phyloP scores from a whole-genome alignment of 1,140 invertebrate species.

The Anoplophora glabripennis region DNA sequence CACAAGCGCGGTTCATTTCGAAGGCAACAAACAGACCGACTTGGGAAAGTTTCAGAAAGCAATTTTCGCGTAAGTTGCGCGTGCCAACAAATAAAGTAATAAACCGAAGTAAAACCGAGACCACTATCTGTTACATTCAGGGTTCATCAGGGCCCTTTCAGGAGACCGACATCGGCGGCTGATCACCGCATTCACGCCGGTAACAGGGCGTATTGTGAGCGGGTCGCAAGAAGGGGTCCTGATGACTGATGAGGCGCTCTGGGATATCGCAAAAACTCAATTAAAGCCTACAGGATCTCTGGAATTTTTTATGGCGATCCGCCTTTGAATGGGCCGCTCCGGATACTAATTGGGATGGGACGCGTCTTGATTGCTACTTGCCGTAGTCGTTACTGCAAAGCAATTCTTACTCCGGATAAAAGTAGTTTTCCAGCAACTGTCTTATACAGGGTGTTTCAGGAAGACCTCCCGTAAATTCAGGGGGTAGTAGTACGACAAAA shows the following conservation, averaged over 20 bases:
- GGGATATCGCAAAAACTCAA: constrained; percentile 33
- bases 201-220: constrained; percentile 20
- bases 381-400: no score
- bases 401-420: no score
- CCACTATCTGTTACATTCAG: constrained; percentile 33
- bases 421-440: no score
- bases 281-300: constrained; percentile 14
- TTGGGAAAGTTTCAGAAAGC: constrained; percentile 18
- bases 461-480: no score
- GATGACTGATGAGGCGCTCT: constrained; percentile 27
- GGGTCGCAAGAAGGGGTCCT: constrained; percentile 17
- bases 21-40: constrained; percentile 13
- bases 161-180: constrained; percentile 25
- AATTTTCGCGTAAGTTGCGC: constrained; percentile 18
- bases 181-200: constrained; percentile 29
- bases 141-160: constrained; percentile 32
- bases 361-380: no score
- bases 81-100: constrained; percentile 26
- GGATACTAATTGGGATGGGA: no score
- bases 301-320: not conserved
- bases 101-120: constrained; percentile 21
- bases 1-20: constrained; percentile 12
- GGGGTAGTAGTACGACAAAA: no score
- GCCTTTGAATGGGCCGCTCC: no score
- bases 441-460: no score